Conservation (phyloP, 2,797 vertebrate species). For the Alca torda region DNA sequence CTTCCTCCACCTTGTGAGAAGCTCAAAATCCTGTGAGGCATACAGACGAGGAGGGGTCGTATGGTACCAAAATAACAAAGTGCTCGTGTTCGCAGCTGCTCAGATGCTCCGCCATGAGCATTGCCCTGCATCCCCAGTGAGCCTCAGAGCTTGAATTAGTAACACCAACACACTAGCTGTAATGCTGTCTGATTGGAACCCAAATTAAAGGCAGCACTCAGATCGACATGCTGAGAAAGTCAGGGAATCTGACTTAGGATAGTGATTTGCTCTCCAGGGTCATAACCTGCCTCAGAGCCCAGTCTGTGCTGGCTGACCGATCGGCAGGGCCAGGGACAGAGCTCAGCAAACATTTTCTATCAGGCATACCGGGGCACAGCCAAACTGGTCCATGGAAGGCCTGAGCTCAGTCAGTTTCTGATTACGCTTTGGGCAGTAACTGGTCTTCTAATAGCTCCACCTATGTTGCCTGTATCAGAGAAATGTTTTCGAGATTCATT, state of each 20-base stretch:
- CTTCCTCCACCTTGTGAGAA: not conserved
- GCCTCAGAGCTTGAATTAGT: not conserved
- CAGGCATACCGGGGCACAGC: not conserved
- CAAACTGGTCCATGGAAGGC: not conserved
- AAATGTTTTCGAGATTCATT: not conserved
- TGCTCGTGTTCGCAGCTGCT: not conserved
- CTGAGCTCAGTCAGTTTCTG: not conserved
- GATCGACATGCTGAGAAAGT: not conserved
- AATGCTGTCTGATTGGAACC: not conserved
- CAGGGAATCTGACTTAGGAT: not conserved
- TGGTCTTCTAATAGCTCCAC: not conserved
- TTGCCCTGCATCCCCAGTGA: not conserved
- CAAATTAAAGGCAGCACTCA: not conserved
- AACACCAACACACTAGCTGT: rapidly evolving
- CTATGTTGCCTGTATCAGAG: too few relatives aligned
- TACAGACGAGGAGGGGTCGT: rapidly evolving
- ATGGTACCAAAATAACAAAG: not conserved
- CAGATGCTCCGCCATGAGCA: not conserved
- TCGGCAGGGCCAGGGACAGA: not conserved
- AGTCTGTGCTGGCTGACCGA: not conserved
- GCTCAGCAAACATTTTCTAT: not conserved
- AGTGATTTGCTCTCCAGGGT: not conserved
- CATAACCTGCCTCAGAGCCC: not conserved
- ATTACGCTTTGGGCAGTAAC: not conserved
- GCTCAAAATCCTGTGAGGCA: not conserved